Evolutionary conservation across 2,888 invertebrate species (phyloP).

Genomic region (Bombylius discolor): DNA sequence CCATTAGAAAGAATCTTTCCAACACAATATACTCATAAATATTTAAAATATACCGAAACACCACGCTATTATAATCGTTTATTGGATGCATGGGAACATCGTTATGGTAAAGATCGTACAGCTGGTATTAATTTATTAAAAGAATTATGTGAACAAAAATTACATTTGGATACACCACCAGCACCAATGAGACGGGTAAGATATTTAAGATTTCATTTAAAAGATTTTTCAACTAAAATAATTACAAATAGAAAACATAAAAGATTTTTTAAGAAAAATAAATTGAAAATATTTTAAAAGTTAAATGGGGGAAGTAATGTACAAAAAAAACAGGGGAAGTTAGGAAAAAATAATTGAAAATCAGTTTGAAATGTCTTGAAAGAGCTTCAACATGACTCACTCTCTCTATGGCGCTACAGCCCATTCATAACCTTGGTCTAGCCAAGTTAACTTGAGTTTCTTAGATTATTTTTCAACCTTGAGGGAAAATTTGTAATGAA

Average conservation of each 20-base stretch:
- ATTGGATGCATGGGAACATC: constrained; percentile 82
- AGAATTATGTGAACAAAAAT: constrained; percentile 51
- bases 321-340: neutral
- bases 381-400: no score
- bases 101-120: constrained; percentile 48
- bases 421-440: no score
- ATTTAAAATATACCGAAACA: constrained; percentile 67
- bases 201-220: neutral
- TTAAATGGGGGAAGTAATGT: no score
- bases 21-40: constrained; percentile 55
- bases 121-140: constrained; percentile 47
- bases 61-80: constrained; percentile 84
- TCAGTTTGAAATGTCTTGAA: no score
- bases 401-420: no score
- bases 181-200: constrained; percentile 46
- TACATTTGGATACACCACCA: constrained; percentile 57
- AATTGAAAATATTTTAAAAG: no score
- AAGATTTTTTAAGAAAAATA: no score
- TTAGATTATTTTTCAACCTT: no score
- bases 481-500: no score
- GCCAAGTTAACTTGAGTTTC: no score
- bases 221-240: neutral
- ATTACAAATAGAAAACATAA: neutral
- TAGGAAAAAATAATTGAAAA: no score
- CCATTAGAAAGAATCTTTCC: constrained; percentile 79